These are phyloP conservation scores for Otocyon megalotis DNA, from an alignment of 2,113 vertebrate genomes.

Conservation along the genomic window DNA sequence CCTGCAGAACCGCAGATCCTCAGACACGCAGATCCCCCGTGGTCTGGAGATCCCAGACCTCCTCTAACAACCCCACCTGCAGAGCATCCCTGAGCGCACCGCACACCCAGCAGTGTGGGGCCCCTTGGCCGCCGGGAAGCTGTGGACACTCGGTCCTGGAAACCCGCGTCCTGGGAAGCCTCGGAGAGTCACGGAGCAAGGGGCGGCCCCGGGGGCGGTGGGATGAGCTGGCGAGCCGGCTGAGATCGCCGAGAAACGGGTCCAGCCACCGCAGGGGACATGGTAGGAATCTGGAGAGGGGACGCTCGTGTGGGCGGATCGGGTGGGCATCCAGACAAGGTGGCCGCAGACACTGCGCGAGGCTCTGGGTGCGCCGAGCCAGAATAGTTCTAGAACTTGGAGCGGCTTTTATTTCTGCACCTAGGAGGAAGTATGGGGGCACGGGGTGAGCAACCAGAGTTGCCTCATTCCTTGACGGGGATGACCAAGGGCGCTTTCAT, in stretches of 20 bases:
- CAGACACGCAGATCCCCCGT: not conserved
- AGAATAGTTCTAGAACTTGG: not conserved
- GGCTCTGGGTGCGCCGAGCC: rapidly evolving
- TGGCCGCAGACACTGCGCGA: not conserved
- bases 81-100: not conserved
- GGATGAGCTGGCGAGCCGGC: not conserved
- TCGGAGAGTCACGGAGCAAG: not conserved
- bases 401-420: not conserved
- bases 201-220: not conserved
- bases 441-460: not conserved
- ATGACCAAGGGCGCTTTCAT: not conserved
- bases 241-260: not conserved
- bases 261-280: not conserved
- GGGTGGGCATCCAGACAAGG: not conserved
- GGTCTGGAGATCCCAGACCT: not conserved
- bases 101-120: not conserved
- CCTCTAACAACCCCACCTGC: not conserved
- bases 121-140: not conserved
- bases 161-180: not conserved
- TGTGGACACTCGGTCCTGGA: not conserved
- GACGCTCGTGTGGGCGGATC: not conserved
- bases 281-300: conserved; percentile 39
- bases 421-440: not conserved
- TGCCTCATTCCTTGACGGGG: not conserved
- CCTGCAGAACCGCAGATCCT: not conserved